Percentiles rank a stretch among this genome's conserved stretches.
Conservation (phyloP, 2,113 vertebrate genomes). For the Mirza zaza region DNA sequence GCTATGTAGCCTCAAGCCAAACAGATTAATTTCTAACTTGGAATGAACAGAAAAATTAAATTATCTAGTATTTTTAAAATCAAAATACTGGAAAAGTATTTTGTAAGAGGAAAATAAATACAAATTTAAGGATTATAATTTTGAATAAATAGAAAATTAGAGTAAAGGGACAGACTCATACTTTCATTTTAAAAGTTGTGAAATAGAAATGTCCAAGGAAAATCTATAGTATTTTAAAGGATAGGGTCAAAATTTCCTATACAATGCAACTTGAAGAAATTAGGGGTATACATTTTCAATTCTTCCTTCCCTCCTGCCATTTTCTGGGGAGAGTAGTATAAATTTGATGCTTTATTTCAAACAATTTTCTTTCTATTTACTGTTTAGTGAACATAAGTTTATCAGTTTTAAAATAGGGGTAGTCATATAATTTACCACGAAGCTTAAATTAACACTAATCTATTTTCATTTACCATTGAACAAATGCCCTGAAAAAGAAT, state of each 20-base stretch:
- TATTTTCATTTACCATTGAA: not conserved
- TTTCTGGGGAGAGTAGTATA: not conserved
- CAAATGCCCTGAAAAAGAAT: constrained; percentile 8
- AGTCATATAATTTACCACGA: not conserved
- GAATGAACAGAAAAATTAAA: constrained; percentile 78
- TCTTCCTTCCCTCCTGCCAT: not conserved
- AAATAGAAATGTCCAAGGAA: constrained; percentile 35
- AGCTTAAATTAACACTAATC: constrained; percentile 13
- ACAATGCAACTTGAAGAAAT: constrained; percentile 17
- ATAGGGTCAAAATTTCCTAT: not conserved
- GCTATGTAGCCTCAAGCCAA: constrained; percentile 86
- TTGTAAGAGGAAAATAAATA: constrained; percentile 63
- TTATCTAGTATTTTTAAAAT: constrained; percentile 67
- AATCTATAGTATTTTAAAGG: not conserved
- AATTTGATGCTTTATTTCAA: constrained; percentile 7
- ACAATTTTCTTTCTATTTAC: not conserved
- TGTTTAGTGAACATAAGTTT: not conserved
- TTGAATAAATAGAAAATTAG: constrained; percentile 52
- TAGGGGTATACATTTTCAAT: not conserved
- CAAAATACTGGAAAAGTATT: not conserved
- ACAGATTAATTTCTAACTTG: constrained; percentile 89
- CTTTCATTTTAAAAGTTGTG: constrained; percentile 28
- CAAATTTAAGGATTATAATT: constrained; percentile 34
- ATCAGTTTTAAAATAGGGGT: constrained; percentile 5
- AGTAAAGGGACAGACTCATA: not conserved